phyloP scores from a whole-genome alignment of 2,797 vertebrate genomes.

The Urosaurus nigricauda region DNA sequence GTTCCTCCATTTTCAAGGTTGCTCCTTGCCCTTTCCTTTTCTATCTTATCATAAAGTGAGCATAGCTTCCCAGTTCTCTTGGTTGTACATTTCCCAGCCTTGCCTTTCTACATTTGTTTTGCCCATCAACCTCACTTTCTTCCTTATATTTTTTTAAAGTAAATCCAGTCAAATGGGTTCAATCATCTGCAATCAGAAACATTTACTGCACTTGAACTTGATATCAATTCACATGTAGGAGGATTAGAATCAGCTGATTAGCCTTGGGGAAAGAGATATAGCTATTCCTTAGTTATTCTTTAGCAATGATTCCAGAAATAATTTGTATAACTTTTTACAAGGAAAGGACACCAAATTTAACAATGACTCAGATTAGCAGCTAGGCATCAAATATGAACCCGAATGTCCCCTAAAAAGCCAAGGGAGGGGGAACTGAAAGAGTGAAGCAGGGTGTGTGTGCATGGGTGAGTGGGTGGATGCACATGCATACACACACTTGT shows the following conservation, averaged over 20 bases:
- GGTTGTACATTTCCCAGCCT: background rate
- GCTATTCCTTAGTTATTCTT: background rate
- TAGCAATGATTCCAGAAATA: background rate
- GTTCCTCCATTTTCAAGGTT: background rate
- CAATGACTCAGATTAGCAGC: conserved; percentile 9
- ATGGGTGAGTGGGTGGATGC: no score
- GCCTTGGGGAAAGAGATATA: background rate
- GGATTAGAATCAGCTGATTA: conserved; percentile 35
- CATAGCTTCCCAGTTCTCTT: background rate
- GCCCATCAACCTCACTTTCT: conserved; percentile 10
- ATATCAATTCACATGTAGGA: conserved; percentile 41
- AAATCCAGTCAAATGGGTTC: conserved; percentile 30
- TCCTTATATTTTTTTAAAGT: conserved; percentile 12
- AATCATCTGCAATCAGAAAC: conserved; percentile 25
- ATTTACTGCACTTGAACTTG: conserved; percentile 43
- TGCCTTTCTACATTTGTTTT: conserved; percentile 30
- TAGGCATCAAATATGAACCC: background rate
- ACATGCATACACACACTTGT: no score
- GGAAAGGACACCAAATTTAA: background rate
- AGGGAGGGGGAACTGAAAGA: background rate
- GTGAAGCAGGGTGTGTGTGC: background rate
- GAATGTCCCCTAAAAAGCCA: background rate
- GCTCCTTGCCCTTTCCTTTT: conserved; percentile 43
- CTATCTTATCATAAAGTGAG: background rate
- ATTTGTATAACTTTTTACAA: background rate